These are phyloP conservation scores for Neostethus bicornis DNA, from an alignment of 2,797 vertebrate genomes.

Conservation along the genomic window DNA sequence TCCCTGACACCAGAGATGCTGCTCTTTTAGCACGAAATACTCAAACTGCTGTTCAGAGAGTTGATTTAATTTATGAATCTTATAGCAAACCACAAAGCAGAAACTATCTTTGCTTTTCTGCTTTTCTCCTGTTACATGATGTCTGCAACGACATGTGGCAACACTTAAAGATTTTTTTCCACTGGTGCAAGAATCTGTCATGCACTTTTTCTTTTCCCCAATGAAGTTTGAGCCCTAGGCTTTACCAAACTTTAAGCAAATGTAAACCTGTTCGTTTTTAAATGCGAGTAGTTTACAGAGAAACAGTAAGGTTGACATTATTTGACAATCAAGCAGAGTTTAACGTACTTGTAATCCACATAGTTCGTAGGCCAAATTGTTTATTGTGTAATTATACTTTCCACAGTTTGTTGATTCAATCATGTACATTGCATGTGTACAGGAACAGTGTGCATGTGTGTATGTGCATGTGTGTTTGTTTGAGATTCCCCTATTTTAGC, in stretches of 20 bases:
- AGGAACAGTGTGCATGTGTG: no score
- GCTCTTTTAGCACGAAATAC: constrained; percentile 27
- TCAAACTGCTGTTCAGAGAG: constrained; percentile 39
- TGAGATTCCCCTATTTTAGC: no score
- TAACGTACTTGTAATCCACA: constrained; percentile 5
- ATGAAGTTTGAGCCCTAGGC: constrained; percentile 42
- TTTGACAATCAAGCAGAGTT: constrained; percentile 10
- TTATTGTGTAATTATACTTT: not conserved
- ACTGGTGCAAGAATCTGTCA: constrained; percentile 62
- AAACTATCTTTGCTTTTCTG: constrained; percentile 58
- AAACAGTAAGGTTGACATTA: constrained; percentile 5
- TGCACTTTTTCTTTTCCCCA: constrained; percentile 55
- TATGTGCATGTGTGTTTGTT: no score
- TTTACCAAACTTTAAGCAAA: constrained; percentile 52
- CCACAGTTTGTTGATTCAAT: not conserved
- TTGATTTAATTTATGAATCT: constrained; percentile 60
- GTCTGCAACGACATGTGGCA: constrained; percentile 77
- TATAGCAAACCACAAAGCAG: constrained; percentile 55
- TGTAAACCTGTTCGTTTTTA: constrained; percentile 41
- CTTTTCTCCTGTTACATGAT: constrained; percentile 64
- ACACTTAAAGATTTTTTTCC: constrained; percentile 70
- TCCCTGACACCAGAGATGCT: constrained; percentile 19
- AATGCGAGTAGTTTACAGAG: constrained; percentile 45
- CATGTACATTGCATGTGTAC: not conserved
- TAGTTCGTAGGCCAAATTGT: not conserved